Evolutionary conservation across 2,797 vertebrate species (phyloP).

Genomic region (Myripristis murdjan): DNA sequence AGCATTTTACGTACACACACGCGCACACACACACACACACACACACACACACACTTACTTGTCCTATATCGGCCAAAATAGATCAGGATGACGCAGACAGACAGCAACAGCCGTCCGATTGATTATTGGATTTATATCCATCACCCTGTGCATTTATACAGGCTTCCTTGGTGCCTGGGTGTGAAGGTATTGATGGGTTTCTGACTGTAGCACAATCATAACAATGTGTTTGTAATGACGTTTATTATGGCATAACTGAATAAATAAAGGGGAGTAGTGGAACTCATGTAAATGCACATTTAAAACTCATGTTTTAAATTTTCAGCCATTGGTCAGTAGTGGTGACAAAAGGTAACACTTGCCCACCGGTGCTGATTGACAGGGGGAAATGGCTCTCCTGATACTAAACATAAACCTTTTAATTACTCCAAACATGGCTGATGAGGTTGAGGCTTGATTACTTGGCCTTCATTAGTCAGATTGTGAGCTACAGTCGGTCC

Average conservation of each 20-base stretch:
- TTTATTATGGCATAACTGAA: conserved; percentile 24
- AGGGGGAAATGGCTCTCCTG: conserved; percentile 63
- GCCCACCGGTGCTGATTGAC: conserved; percentile 56
- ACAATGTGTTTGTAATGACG: conserved; percentile 11
- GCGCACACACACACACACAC: too few relatives aligned
- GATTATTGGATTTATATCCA: conserved; percentile 72
- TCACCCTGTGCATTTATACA: conserved; percentile 46
- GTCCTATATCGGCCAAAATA: conserved; percentile 53
- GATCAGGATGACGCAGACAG: conserved; percentile 64
- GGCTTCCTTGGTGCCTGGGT: conserved; percentile 25
- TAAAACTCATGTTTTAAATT: conserved; percentile 23
- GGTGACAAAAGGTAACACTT: conserved; percentile 44
- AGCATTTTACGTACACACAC: too few relatives aligned
- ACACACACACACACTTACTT: too few relatives aligned
- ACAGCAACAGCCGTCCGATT: conserved; percentile 56
- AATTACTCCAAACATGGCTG: conserved; percentile 79
- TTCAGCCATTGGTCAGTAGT: conserved; percentile 29
- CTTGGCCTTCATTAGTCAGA: conserved; percentile 82
- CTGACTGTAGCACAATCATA: conserved; percentile 6
- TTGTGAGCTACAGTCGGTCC: conserved; percentile 79
- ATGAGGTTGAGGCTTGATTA: conserved; percentile 82
- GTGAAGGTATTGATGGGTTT: conserved; percentile 34
- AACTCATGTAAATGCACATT: conserved; percentile 23
- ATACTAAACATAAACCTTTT: conserved; percentile 79
- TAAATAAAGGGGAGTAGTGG: conserved; percentile 8